A percentile compares a stretch with the other conserved stretches of the same genome.
phyloP scores from a whole-genome alignment of 2,797 vertebrate genomes.

The Dicrostonyx torquatus region DNA sequence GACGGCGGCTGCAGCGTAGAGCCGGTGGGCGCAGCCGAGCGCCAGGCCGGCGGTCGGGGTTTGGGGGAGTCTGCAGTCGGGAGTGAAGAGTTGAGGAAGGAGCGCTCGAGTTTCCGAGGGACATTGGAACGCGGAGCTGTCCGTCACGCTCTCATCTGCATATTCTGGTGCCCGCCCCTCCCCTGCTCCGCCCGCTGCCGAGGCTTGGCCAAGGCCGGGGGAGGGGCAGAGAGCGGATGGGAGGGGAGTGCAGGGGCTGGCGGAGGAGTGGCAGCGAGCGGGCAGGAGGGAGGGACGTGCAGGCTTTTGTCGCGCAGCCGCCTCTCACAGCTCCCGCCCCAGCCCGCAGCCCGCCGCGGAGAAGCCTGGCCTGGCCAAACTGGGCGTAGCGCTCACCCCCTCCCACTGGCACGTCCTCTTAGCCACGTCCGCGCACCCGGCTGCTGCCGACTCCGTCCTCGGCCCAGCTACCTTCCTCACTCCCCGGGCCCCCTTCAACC shows the following conservation, averaged over 20 bases:
- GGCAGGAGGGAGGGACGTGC: conserved; percentile 41
- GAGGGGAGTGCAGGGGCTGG: background rate
- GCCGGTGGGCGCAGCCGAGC: conserved; percentile 79
- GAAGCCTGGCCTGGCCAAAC: background rate
- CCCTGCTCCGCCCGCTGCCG: conserved; percentile 59
- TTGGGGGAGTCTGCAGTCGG: conserved; percentile 91
- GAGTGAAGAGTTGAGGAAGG: conserved; percentile 93
- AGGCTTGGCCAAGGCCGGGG: background rate
- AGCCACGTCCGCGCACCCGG: background rate
- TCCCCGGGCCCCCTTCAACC: background rate
- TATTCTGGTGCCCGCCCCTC: conserved; percentile 91
- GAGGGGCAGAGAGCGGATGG: conserved; percentile 29
- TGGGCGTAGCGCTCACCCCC: background rate
- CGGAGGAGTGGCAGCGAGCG: background rate
- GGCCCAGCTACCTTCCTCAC: too few relatives aligned
- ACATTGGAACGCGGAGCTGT: conserved; percentile 95
- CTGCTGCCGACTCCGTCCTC: background rate
- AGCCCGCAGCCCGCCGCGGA: conserved; percentile 59
- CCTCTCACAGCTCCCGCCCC: conserved; percentile 69
- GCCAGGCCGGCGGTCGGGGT: conserved; percentile 83
- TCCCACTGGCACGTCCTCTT: background rate
- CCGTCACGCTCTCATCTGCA: conserved; percentile 96
- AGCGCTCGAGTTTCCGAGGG: conserved; percentile 94
- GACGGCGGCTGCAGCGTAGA: conserved; percentile 63
- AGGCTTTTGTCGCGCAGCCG: conserved; percentile 78